Conservation (phyloP, 2,113 vertebrate genomes). For the Columba livia region DNA sequence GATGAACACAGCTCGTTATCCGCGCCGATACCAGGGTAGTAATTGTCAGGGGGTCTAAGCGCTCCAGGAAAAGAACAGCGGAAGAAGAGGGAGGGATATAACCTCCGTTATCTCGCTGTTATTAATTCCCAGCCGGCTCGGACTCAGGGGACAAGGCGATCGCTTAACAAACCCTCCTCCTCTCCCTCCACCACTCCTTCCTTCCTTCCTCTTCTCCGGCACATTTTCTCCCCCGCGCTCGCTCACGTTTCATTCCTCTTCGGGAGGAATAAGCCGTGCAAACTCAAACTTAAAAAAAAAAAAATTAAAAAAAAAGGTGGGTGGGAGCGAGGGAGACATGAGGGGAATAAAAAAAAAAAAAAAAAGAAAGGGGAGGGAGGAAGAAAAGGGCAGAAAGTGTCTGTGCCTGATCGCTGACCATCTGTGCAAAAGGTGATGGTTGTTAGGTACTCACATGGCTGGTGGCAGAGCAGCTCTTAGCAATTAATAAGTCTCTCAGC, state of each 20-base stretch:
- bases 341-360: background rate
- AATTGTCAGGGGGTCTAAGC: background rate
- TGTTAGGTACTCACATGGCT: conserved; percentile 78
- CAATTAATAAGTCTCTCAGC: conserved; percentile 63
- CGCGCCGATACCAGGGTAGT: background rate
- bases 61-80: background rate
- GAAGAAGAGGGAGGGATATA: conserved; percentile 16
- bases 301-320: no score
- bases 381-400: conserved; percentile 6
- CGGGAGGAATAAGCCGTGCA: background rate
- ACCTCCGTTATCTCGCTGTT: conserved; percentile 31
- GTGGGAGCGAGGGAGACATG: background rate
- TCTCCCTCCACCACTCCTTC: conserved; percentile 42
- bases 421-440: conserved; percentile 55
- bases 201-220: conserved; percentile 26
- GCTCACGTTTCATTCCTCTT: conserved; percentile 28
- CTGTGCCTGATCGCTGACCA: conserved; percentile 39
- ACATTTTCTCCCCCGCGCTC: conserved; percentile 45
- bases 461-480: conserved; percentile 60
- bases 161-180: conserved; percentile 37
- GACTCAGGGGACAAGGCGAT: conserved; percentile 44
- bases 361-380: background rate
- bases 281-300: conserved; percentile 2
- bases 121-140: conserved; percentile 44
- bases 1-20: background rate